Percentiles rank a stretch among this genome's conserved stretches.
Conservation (phyloP, 92 coral and sea anemone species). For the Palythoa grandis region DNA sequence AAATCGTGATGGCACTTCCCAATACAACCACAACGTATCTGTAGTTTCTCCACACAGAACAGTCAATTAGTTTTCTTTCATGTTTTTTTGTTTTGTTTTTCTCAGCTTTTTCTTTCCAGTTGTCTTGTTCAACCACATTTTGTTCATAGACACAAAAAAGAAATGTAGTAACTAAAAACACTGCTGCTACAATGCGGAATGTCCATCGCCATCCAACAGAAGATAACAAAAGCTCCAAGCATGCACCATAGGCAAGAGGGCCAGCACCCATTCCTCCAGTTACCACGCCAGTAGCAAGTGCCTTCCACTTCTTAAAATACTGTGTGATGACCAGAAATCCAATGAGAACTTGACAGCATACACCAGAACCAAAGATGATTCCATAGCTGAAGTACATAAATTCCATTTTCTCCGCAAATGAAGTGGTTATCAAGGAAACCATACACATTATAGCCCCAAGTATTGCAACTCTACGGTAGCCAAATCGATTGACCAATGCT, state of each 20-base stretch:
- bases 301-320: conserved; percentile 61
- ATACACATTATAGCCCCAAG: conserved; percentile 13
- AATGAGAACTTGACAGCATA: conserved; percentile 50
- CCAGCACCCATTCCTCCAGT: conserved; percentile 71
- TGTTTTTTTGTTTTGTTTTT: not conserved
- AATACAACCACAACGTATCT: conserved; percentile 30
- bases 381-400: conserved; percentile 34
- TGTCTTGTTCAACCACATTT: conserved; percentile 32
- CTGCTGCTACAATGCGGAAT: conserved; percentile 60
- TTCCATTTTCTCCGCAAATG: conserved; percentile 26
- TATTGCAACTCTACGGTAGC: conserved; percentile 15
- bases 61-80: conserved; percentile 15
- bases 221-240: conserved; percentile 58
- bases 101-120: not conserved
- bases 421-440: not conserved
- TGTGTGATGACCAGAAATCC: conserved; percentile 53
- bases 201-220: conserved; percentile 64
- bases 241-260: conserved; percentile 55
- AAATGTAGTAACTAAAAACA: conserved; percentile 35
- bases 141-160: conserved; percentile 50
- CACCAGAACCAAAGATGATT: conserved; percentile 61
- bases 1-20: conserved; percentile 20
- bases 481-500: not conserved
- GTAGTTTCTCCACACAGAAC: conserved; percentile 48
- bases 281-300: conserved; percentile 71